Conservation (phyloP, 2,888 invertebrate species). For the Tenthredo notha region DNA sequence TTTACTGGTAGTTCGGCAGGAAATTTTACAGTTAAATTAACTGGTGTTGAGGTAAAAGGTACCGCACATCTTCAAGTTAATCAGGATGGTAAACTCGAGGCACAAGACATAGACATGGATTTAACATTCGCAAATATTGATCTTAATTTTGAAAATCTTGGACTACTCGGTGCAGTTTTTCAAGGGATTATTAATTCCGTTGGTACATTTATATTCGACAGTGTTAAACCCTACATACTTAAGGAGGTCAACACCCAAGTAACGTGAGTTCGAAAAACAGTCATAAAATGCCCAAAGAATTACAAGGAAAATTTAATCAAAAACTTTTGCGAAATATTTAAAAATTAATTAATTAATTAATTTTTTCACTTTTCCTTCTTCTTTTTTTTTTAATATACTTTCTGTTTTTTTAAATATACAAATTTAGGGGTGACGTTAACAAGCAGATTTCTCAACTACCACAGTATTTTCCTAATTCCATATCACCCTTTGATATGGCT, state of each 20-base stretch:
- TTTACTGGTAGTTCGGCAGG: conserved; percentile 85
- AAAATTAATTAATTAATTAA: not conserved
- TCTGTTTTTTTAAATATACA: not conserved
- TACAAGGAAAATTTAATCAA: not conserved
- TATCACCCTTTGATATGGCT: conserved; percentile 91
- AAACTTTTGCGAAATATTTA: not conserved
- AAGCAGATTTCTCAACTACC: conserved; percentile 86
- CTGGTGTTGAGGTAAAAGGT: conserved; percentile 85
- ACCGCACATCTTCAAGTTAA: conserved; percentile 87
- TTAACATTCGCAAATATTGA: conserved; percentile 87
- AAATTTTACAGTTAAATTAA: conserved; percentile 88
- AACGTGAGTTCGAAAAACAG: conserved; percentile 64
- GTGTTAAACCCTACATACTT: conserved; percentile 91
- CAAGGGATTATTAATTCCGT: conserved; percentile 90
- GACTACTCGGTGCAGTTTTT: conserved; percentile 85
- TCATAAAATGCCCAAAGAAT: not conserved
- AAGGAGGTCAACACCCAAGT: conserved; percentile 88
- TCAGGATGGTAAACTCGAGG: conserved; percentile 87
- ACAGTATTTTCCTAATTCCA: conserved; percentile 90
- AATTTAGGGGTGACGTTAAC: conserved; percentile 85
- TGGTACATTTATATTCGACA: conserved; percentile 90
- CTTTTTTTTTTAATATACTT: not conserved
- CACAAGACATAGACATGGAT: conserved; percentile 90
- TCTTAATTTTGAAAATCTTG: conserved; percentile 91
- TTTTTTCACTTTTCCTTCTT: not conserved